Conservation (phyloP, 2,113 vertebrate genomes). For the Ageneiosus marmoratus region DNA sequence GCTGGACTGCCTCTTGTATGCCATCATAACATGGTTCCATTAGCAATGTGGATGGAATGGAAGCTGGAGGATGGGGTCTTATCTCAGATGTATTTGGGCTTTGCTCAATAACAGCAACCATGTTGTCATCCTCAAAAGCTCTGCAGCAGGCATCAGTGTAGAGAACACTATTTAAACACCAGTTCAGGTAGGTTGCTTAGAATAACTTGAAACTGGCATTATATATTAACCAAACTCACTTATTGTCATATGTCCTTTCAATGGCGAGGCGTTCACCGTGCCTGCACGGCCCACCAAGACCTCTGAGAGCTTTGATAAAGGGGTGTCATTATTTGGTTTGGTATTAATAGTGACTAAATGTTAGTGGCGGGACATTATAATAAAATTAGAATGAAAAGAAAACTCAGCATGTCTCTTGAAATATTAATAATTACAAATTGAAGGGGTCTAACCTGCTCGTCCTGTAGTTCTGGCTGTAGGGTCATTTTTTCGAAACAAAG, state of each 20-base stretch:
- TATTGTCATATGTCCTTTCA: constrained; percentile 76
- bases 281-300: constrained; percentile 62
- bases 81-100: constrained; percentile 67
- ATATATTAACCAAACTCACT: constrained; percentile 55
- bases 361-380: not conserved
- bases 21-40: constrained; percentile 64
- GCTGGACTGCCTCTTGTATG: constrained; percentile 48
- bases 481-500: constrained; percentile 75
- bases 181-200: not conserved
- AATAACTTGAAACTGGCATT: not conserved
- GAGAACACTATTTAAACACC: constrained; percentile 2
- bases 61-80: constrained; percentile 59
- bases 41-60: constrained; percentile 64
- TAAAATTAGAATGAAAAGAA: not conserved
- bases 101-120: constrained; percentile 63
- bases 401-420: not conserved
- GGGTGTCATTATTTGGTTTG: not conserved
- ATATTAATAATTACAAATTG: not conserved
- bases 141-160: constrained; percentile 51
- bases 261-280: constrained; percentile 59
- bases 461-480: constrained; percentile 54
- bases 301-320: constrained; percentile 66
- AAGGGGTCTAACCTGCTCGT: constrained; percentile 64
- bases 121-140: constrained; percentile 76
- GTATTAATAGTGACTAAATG: not conserved